Base-by-base conservation (phyloP, 1,140 invertebrate species). In the Drosophila paulistorum region DNA sequence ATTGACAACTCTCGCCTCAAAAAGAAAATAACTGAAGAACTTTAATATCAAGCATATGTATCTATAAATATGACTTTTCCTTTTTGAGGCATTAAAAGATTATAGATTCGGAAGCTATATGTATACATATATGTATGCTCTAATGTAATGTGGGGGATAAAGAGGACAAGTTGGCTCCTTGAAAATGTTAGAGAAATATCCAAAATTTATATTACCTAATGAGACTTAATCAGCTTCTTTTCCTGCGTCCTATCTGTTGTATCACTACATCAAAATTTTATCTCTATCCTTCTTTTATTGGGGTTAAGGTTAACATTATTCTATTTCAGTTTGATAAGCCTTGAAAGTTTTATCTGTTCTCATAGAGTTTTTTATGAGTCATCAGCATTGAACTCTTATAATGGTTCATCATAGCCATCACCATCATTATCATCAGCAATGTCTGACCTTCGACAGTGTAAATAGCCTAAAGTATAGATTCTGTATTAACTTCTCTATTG, bases 321-420 rank as follows among this genome's bases (percentile, higher is more conserved):
- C 7, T 48, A 48, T 23, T 23, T 51, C 17, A 51, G 17, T 51
- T 51, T 23, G 45, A 23, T 51, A 51, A 51, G 45, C 45, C 45
- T 51, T 51, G 17, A 51, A 51, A 23, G 1, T 48, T 1, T 17
- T 48, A 23, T 51, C 45, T 9, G 4, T 51, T 48, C 14, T 48
- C 7, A 48, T 17, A 20, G 7, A 17, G 17, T 48, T 48, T 48
- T 7, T 1, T 6, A 48, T 48, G 45, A 48, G 6, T 48, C 35
- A 37, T 11, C 1, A 37, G 2, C 35, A 51, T 11, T 51, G 45
- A 51, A 23, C 17, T 51, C 45, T 51, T 23, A 51, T 9, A 51
- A 11, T 23, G 17, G 45, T 9, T 39, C 11, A 39, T 39, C 37
- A 10, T 13, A 9, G 10, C 20, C 20, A 23, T 39, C 37, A 39